A percentile compares a stretch with the other conserved stretches of the same genome.
Evolutionary conservation across 2,113 vertebrate genomes (phyloP).

Genomic region (Hippocampus barbouri): DNA sequence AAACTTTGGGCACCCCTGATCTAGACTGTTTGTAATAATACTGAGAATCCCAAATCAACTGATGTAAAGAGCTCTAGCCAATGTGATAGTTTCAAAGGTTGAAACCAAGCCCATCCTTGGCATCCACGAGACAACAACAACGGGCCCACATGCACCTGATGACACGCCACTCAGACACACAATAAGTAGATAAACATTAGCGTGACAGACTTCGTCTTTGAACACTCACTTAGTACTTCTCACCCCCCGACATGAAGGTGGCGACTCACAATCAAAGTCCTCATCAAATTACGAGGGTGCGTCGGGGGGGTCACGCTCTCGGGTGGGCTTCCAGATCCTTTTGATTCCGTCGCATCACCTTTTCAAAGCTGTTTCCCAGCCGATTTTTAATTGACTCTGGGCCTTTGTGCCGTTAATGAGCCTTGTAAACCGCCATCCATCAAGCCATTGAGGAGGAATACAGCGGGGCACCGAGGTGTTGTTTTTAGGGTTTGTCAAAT

Average conservation of each 20-base stretch:
- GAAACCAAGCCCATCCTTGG: constrained; percentile 7
- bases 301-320: constrained; percentile 44
- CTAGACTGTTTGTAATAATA: too few relatives aligned
- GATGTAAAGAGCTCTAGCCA: neutral
- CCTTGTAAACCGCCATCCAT: constrained; percentile 27
- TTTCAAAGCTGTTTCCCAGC: constrained; percentile 48
- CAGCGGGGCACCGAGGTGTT: constrained; percentile 16
- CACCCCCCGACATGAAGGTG: constrained; percentile 53
- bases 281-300: constrained; percentile 50
- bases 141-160: constrained; percentile 30
- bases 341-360: constrained; percentile 57
- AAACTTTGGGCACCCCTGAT: too few relatives aligned
- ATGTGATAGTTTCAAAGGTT: constrained; percentile 6
- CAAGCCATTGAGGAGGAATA: constrained; percentile 12
- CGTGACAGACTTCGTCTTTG: constrained; percentile 64
- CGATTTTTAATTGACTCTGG: constrained; percentile 45
- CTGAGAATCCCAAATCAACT: too few relatives aligned
- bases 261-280: constrained; percentile 61
- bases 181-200: constrained; percentile 52
- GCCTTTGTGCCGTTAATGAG: constrained; percentile 39
- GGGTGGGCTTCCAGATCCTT: constrained; percentile 50
- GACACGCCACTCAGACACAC: constrained; percentile 38
- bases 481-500: constrained; percentile 29
- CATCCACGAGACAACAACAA: constrained; percentile 7
- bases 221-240: constrained; percentile 68